Evolutionary conservation across 2,113 vertebrate species (phyloP).

Genomic region (Ptyas mucosa): DNA sequence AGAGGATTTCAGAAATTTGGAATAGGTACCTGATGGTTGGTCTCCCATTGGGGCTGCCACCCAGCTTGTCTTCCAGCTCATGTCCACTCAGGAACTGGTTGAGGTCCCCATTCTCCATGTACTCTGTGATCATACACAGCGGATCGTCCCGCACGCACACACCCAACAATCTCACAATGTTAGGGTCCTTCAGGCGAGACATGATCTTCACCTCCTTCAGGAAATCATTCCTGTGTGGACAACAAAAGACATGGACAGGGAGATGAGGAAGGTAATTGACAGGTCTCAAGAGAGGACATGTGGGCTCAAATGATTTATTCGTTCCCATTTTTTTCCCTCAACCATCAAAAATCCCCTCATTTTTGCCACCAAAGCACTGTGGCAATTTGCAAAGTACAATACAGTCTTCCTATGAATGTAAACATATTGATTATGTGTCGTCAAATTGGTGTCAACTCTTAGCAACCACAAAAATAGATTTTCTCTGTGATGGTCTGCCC

Average conservation of each 20-base stretch:
- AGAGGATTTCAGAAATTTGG: not conserved
- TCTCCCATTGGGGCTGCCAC: constrained; percentile 64
- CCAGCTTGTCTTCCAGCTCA: constrained; percentile 78
- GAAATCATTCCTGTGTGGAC: constrained; percentile 79
- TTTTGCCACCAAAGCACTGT: not conserved
- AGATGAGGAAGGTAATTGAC: not conserved
- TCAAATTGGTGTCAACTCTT: not conserved
- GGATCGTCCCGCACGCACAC: constrained; percentile 89
- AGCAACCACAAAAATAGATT: not conserved
- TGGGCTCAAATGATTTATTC: not conserved
- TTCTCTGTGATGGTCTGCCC: not conserved
- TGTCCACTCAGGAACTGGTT: constrained; percentile 88
- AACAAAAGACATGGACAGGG: not conserved
- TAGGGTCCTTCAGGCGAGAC: constrained; percentile 87
- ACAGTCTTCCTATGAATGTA: not conserved
- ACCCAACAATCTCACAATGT: constrained; percentile 90
- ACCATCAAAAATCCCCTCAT: not conserved
- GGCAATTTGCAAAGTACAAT: not conserved
- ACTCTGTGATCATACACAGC: constrained; percentile 90
- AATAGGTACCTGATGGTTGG: constrained; percentile 79
- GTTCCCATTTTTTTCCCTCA: not conserved
- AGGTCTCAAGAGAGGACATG: not conserved
- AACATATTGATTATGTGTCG: not conserved
- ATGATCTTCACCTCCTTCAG: constrained; percentile 92
- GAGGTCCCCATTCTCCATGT: constrained; percentile 92